phyloP scores from a whole-genome alignment of 2,888 invertebrate species.

The Hypolimnas misippus region DNA sequence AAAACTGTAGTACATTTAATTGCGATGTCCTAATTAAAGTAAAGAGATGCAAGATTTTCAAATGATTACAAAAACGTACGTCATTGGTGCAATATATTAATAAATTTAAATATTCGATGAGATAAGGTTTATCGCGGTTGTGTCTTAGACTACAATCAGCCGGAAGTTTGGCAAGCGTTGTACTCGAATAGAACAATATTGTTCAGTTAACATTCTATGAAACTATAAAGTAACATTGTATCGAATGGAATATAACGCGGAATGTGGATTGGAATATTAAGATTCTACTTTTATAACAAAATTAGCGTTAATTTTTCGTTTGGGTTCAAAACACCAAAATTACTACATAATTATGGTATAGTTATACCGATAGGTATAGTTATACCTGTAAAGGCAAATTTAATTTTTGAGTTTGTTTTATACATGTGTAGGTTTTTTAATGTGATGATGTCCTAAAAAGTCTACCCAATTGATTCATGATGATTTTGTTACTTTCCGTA shows the following conservation, averaged over 20 bases:
- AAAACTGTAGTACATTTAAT: neutral
- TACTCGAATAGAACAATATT: conserved; percentile 30
- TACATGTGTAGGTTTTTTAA: too few relatives aligned
- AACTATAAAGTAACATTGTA: conserved; percentile 45
- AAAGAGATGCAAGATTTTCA: neutral
- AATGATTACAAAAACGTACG: neutral
- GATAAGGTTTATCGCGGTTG: neutral
- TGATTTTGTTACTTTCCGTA: too few relatives aligned
- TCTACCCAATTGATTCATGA: too few relatives aligned
- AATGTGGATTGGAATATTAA: conserved; percentile 14
- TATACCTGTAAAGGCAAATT: too few relatives aligned
- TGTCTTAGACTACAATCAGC: conserved; percentile 15
- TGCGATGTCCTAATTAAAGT: neutral
- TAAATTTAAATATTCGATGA: neutral
- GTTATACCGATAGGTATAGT: too few relatives aligned
- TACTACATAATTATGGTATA: too few relatives aligned
- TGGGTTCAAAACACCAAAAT: conserved; percentile 1
- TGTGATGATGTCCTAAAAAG: too few relatives aligned
- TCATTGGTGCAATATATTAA: neutral
- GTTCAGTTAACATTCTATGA: conserved; percentile 39
- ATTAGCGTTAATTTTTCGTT: too few relatives aligned
- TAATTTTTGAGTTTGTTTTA: too few relatives aligned
- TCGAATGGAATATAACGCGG: conserved; percentile 31
- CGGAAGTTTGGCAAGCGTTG: conserved; percentile 35
- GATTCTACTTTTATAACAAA: too few relatives aligned